Percentiles rank a stretch among this genome's conserved stretches.
Evolutionary conservation across 2,888 invertebrate species (phyloP).

Genomic region (Ormyrus rosae): DNA sequence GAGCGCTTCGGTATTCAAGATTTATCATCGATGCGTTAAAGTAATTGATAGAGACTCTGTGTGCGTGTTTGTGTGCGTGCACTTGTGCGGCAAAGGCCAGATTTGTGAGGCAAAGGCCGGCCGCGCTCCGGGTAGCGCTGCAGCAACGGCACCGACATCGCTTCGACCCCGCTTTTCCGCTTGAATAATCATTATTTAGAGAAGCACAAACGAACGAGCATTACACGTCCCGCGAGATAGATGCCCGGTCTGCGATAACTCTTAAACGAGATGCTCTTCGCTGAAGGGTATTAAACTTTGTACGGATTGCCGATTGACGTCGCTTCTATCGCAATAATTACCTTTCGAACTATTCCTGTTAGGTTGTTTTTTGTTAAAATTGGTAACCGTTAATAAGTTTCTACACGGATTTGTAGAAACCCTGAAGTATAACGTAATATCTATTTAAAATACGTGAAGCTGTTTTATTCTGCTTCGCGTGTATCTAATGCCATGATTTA

Average conservation of each 20-base stretch:
- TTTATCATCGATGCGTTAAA: conserved; percentile 62
- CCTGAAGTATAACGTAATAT: too few species aligned
- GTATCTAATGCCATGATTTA: too few species aligned
- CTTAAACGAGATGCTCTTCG: neutral
- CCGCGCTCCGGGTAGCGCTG: neutral
- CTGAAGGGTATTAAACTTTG: neutral
- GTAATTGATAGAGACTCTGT: conserved; percentile 57
- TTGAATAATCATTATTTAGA: conserved; percentile 49
- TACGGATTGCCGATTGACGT: conserved; percentile 28
- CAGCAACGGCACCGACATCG: neutral
- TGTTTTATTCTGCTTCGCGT: too few species aligned
- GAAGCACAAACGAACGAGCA: conserved; percentile 26
- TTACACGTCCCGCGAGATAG: neutral
- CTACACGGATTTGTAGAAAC: too few species aligned
- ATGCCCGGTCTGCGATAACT: too few species aligned
- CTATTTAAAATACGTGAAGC: too few species aligned
- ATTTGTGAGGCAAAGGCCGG: conserved; percentile 33
- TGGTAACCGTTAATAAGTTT: too few species aligned
- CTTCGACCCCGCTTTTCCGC: conserved; percentile 43
- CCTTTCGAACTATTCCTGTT: too few species aligned
- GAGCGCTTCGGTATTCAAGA: conserved; percentile 53
- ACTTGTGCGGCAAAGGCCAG: neutral
- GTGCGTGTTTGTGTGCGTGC: neutral
- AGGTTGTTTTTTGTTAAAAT: too few species aligned
- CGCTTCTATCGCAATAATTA: too few species aligned